Percentiles rank a stretch among this genome's conserved stretches.
Conservation (phyloP, 2,888 invertebrate species). For the Magallana nippona region DNA sequence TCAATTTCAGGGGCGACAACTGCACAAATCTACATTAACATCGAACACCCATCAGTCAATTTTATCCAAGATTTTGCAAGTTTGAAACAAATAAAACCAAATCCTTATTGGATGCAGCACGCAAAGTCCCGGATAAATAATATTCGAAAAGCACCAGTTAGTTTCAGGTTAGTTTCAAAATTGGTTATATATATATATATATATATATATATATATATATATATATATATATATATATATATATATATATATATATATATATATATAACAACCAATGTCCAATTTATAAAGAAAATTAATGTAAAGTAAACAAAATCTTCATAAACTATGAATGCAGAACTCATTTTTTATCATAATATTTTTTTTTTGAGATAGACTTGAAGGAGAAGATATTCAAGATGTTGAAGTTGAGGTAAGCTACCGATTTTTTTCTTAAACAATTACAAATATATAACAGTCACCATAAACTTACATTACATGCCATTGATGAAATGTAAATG, state of each 20-base stretch:
- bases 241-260: too few species aligned
- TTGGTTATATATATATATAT: too few species aligned
- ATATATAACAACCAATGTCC: too few species aligned
- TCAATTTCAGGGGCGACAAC: background rate
- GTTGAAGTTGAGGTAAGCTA: background rate
- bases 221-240: too few species aligned
- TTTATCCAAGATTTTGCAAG: conserved; percentile 26
- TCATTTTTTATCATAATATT: background rate
- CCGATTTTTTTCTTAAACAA: too few species aligned
- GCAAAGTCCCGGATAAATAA: conserved; percentile 13
- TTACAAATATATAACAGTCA: too few species aligned
- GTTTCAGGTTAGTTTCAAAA: background rate
- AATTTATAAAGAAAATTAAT: too few species aligned
- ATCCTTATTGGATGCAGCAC: background rate
- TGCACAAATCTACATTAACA: background rate
- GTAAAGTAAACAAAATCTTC: too few species aligned
- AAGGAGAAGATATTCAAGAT: background rate
- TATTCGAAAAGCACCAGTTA: background rate
- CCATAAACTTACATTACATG: too few species aligned
- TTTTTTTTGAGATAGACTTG: background rate
- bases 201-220: too few species aligned
- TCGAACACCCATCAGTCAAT: background rate
- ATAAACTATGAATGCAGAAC: too few species aligned
- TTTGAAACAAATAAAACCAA: conserved; percentile 12
- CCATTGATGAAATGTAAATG: too few species aligned